phyloP scores from a whole-genome alignment of 2,113 vertebrate genomes.

The Rafetus swinhoei region DNA sequence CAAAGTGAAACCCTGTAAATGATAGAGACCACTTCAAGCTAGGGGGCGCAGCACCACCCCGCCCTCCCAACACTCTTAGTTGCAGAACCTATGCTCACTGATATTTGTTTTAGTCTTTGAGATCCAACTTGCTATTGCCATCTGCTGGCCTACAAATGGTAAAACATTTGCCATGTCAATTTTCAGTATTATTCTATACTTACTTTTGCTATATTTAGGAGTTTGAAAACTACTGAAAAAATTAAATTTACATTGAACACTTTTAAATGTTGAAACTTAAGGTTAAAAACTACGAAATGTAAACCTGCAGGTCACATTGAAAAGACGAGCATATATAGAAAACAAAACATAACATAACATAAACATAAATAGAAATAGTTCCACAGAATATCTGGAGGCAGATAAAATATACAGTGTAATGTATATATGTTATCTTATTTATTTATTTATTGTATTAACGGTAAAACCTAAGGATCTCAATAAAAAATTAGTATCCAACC shows the following conservation, averaged over 20 bases:
- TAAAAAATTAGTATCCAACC: neutral
- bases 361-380: neutral
- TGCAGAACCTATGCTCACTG: neutral
- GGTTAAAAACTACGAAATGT: neutral
- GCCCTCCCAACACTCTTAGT: no score
- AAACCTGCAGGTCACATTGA: neutral
- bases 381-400: neutral
- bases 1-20: no score
- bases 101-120: neutral
- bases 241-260: neutral
- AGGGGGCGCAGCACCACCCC: fast-evolving
- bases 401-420: no score
- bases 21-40: no score
- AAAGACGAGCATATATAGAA: neutral
- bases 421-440: no score
- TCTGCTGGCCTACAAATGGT: slow-evolving; percentile 64
- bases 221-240: neutral
- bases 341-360: neutral
- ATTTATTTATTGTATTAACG: no score
- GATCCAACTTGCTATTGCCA: slow-evolving; percentile 55
- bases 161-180: slow-evolving; percentile 13
- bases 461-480: neutral
- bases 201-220: neutral
- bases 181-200: fast-evolving
- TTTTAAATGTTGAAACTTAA: neutral